A percentile compares a stretch with the other conserved stretches of the same genome.
phyloP scores from a whole-genome alignment of 64 coral and sea anemone species.

The Actinia tenebrosa region DNA sequence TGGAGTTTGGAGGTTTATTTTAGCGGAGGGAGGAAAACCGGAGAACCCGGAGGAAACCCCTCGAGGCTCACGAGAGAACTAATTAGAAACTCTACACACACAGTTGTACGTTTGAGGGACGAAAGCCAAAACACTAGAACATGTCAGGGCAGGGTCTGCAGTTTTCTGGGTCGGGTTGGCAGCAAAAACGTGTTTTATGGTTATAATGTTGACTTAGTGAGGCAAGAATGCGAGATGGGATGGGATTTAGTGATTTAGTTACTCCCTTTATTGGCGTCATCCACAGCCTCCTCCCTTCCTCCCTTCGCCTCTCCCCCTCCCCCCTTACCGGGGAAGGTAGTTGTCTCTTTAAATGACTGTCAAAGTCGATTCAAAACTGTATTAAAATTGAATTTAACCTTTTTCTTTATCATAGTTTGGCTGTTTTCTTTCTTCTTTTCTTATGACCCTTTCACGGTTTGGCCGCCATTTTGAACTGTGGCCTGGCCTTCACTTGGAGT shows the following conservation, averaged over 20 bases:
- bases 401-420: not conserved
- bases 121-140: too few species aligned
- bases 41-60: too few species aligned
- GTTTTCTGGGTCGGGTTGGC: too few species aligned
- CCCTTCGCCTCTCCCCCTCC: not conserved
- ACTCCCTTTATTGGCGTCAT: constrained; percentile 12
- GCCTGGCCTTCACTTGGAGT: not conserved
- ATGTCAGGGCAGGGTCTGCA: too few species aligned
- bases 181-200: too few species aligned
- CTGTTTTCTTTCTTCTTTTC: not conserved
- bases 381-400: not conserved
- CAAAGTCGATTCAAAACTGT: not conserved
- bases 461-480: constrained; percentile 5
- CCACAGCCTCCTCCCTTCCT: not conserved
- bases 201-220: not conserved
- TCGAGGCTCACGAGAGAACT: too few species aligned
- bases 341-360: not conserved
- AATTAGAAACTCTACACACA: too few species aligned
- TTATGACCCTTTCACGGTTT: not conserved
- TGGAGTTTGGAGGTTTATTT: too few species aligned
- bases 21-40: too few species aligned
- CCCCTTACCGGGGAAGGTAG: not conserved
- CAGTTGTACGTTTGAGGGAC: too few species aligned
- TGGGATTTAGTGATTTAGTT: not conserved
- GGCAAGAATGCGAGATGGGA: not conserved